Percentiles rank a stretch among this genome's conserved stretches.
phyloP scores from a whole-genome alignment of 2,888 invertebrate species.

The Carabus problematicus region DNA sequence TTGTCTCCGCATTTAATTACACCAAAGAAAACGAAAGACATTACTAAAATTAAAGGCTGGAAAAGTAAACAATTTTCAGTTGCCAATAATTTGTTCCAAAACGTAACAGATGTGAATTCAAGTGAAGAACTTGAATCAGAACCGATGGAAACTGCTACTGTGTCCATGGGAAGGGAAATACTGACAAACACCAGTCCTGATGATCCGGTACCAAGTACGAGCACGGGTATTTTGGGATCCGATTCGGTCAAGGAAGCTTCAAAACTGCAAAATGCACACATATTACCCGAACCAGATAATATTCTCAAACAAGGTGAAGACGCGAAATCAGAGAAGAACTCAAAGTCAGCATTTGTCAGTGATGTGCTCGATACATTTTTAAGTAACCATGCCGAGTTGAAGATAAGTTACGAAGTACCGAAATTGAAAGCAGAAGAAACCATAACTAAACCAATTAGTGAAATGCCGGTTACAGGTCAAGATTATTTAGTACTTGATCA shows the following conservation, averaged over 20 bases:
- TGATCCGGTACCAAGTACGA: constrained; percentile 34
- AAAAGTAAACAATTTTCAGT: constrained; percentile 48
- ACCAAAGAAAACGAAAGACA: constrained; percentile 56
- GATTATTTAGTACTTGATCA: constrained; percentile 24
- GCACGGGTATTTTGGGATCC: not conserved
- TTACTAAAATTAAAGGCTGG: constrained; percentile 58
- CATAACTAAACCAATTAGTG: constrained; percentile 44
- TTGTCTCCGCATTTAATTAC: constrained; percentile 44
- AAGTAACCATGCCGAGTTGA: constrained; percentile 59
- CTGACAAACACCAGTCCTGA: constrained; percentile 14
- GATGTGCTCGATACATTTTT: constrained; percentile 62
- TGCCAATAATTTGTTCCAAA: too few relatives aligned
- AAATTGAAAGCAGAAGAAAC: constrained; percentile 54
- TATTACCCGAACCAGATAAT: constrained; percentile 3
- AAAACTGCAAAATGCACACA: constrained; percentile 2
- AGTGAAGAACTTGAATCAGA: constrained; percentile 20
- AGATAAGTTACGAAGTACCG: constrained; percentile 58
- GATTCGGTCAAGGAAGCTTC: not conserved
- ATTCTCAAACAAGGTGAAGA: constrained; percentile 31
- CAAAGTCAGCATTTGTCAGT: constrained; percentile 60
- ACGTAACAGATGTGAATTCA: not conserved
- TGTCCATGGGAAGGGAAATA: not conserved
- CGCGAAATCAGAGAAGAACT: constrained; percentile 6
- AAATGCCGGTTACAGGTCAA: constrained; percentile 39
- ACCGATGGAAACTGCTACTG: constrained; percentile 10